Evolutionary conservation across 1,140 invertebrate genomes (phyloP).

Genomic region (Scaptomyza pallida): DNA sequence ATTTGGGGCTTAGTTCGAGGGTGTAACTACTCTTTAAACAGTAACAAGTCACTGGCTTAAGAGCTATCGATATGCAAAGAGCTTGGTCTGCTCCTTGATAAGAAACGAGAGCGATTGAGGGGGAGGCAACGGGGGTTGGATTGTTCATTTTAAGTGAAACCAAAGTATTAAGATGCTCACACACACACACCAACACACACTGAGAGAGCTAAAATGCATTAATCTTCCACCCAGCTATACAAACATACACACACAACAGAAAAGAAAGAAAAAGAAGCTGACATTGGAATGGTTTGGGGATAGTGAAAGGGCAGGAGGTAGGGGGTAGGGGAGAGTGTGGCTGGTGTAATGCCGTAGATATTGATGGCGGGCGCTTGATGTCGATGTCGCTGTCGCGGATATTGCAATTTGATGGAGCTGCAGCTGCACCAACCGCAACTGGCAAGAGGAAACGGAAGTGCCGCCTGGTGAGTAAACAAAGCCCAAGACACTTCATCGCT

Average conservation of each 20-base stretch:
- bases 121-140: background rate
- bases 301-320: too few relatives aligned
- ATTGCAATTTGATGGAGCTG: constrained; percentile 76
- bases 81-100: constrained; percentile 9
- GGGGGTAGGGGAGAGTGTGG: too few relatives aligned
- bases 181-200: constrained; percentile 1
- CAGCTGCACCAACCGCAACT: constrained; percentile 40
- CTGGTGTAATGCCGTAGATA: constrained; percentile 48
- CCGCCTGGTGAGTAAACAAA: constrained; percentile 65
- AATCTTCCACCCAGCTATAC: constrained; percentile 59
- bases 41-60: constrained; percentile 55
- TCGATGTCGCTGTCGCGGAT: constrained; percentile 71
- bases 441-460: constrained; percentile 32
- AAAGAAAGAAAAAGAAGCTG: background rate
- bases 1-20: constrained; percentile 22
- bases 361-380: constrained; percentile 63
- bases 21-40: constrained; percentile 40
- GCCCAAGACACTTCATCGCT: constrained; percentile 60
- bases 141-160: constrained; percentile 70
- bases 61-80: constrained; percentile 70
- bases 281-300: background rate
- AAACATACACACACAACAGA: background rate
- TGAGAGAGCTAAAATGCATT: constrained; percentile 65
- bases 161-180: constrained; percentile 73
- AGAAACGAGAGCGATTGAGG: constrained; percentile 1